Evolutionary conservation across 2,888 invertebrate species (phyloP).

Genomic region (Dascillus cervinus): DNA sequence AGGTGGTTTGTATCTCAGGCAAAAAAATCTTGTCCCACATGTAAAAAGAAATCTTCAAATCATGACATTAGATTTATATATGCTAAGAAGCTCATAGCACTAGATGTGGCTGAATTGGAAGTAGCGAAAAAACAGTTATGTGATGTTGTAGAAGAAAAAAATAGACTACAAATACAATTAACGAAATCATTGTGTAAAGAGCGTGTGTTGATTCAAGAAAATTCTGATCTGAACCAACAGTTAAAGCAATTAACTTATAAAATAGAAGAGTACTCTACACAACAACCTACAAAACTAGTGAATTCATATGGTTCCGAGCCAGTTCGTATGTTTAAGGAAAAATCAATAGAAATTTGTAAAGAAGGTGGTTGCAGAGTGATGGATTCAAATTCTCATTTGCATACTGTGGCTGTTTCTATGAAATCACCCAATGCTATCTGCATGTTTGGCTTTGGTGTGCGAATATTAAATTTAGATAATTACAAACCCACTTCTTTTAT

Average conservation of each 20-base stretch:
- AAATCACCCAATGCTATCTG: conserved; percentile 63
- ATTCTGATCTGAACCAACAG: conserved; percentile 28
- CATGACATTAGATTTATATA: conserved; percentile 53
- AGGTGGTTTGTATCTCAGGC: conserved; percentile 58
- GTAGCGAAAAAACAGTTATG: conserved; percentile 56
- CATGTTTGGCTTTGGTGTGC: conserved; percentile 72
- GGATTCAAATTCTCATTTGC: conserved; percentile 57
- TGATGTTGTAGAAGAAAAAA: conserved; percentile 49
- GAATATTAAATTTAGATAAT: conserved; percentile 61
- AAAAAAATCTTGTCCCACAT: conserved; percentile 76
- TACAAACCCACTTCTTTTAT: conserved; percentile 62
- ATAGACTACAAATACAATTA: conserved; percentile 55
- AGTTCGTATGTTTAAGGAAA: conserved; percentile 50
- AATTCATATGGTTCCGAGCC: conserved; percentile 1
- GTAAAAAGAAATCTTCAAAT: conserved; percentile 55
- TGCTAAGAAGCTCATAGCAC: conserved; percentile 64
- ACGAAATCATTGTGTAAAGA: conserved; percentile 32
- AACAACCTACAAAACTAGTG: background rate
- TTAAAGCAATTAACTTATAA: conserved; percentile 19
- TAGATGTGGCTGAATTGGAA: conserved; percentile 73
- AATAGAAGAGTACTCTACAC: background rate
- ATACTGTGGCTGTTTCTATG: conserved; percentile 66
- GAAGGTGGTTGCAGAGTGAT: conserved; percentile 74
- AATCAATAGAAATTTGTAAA: conserved; percentile 58
- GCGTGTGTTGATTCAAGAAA: conserved; percentile 36